Conservation (phyloP, 1,140 invertebrate species). For the Gonatopus flavifemur region DNA sequence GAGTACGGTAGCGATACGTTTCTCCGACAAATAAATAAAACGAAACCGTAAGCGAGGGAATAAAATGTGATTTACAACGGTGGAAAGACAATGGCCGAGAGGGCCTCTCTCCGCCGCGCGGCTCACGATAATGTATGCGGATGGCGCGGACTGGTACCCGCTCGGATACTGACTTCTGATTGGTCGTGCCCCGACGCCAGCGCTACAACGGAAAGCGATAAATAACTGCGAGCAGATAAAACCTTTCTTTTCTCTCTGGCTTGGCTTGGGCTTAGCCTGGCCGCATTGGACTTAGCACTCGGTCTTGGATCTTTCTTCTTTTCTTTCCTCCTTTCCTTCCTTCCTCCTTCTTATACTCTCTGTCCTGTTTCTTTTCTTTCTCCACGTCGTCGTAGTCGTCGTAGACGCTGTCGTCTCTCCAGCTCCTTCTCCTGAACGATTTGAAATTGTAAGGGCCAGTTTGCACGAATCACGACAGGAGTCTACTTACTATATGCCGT, state of each 20-base stretch:
- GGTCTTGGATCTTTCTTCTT: conserved; percentile 21
- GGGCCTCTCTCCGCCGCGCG: too few relatives aligned
- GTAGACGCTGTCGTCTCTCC: conserved; percentile 14
- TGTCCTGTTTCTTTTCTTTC: conserved; percentile 2
- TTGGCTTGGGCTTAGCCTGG: conserved; percentile 41
- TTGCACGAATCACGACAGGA: conserved; percentile 30
- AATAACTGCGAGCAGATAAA: conserved; percentile 59
- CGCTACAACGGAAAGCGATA: conserved; percentile 59
- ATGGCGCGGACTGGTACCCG: conserved; percentile 57
- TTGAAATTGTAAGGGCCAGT: conserved; percentile 29
- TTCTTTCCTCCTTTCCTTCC: conserved; percentile 15
- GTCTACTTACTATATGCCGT: too few relatives aligned
- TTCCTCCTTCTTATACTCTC: conserved; percentile 18
- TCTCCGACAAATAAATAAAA: conserved; percentile 57
- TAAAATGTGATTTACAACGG: conserved; percentile 60
- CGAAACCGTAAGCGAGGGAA: conserved; percentile 57
- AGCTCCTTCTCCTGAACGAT: conserved; percentile 23
- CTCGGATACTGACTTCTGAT: conserved; percentile 58
- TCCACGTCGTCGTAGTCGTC: conserved; percentile 10
- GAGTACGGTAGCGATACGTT: conserved; percentile 57
- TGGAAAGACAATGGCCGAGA: conserved; percentile 59
- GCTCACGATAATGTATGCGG: conserved; percentile 58
- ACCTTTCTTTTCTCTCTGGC: conserved; percentile 55
- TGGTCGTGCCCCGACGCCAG: conserved; percentile 53
- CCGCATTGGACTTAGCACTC: conserved; percentile 41